Evolutionary conservation across 1,140 invertebrate genomes (phyloP), one percentile per base, ranked within the genome.

Genomic region (Trichoplusia ni): DNA sequence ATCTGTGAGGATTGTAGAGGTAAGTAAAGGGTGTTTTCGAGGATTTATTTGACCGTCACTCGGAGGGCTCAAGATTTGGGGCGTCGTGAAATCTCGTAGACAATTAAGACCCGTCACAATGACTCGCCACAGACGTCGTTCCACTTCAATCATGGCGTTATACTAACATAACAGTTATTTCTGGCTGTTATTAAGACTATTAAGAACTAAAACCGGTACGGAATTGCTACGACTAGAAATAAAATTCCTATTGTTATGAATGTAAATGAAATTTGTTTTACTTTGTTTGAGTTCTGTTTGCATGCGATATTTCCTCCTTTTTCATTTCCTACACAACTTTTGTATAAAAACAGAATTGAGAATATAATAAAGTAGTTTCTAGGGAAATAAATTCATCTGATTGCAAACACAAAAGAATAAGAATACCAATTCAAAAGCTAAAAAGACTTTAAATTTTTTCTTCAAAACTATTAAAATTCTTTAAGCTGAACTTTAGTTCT

Each of bases 41-140:
- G 60, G 64, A 59, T 73, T 69, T 73, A 73, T 69, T 69, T 42
- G 61, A 62, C 42, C 33, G 44, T 35, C 31, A 21, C 33, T 27
- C 67, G 67, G 75, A 75, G 67, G 60, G 63, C 51, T 58, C 68
- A 40, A 63, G 73, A 82, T 81, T 81, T 72, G 62, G 71, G 66
- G 67, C 75, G 68, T 69, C 70, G 75, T 79, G 70, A 79, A 81
- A 82, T 79, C 77, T 71, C 66, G 60, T 49, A 69, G 72, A 80
- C 78, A 79, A 81, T 82, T 82, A 81, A 75, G 70, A 72, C 59
- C 47, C 64, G 69, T 73, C 67, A 67, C 69, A 77, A 77, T 72
- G 76, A 75, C 58, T 62, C 58, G 64, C 42, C 49, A 31, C 13
- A 46, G n/a, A 31, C 29, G 35, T 2, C 53, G 64, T 40, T 62